Conservation (phyloP, 2,113 vertebrate species). For the Leuciscus idus region DNA sequence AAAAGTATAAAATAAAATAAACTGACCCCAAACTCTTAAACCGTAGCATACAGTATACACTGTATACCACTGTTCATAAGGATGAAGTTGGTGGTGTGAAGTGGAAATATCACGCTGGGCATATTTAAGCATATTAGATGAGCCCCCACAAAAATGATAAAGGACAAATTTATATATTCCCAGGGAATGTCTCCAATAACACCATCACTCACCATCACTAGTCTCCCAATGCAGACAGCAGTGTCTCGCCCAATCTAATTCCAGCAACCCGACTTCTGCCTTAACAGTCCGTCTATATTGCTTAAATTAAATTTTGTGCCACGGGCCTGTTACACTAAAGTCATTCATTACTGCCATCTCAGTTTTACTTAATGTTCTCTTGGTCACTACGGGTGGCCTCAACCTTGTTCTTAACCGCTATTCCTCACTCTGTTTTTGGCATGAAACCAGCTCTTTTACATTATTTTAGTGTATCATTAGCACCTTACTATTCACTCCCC, state of each 20-base stretch:
- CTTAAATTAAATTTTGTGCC: slow-evolving; percentile 54
- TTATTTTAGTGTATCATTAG: slow-evolving; percentile 42
- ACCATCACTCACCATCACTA: slow-evolving; percentile 55
- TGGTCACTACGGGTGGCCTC: slow-evolving; percentile 21
- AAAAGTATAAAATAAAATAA: neutral
- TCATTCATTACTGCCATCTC: slow-evolving; percentile 50
- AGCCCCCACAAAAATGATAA: neutral
- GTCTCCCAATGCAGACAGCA: slow-evolving; percentile 33
- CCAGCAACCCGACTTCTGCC: slow-evolving; percentile 33
- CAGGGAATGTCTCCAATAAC: neutral
- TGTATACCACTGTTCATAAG: neutral
- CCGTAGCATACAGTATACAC: too few relatives aligned
- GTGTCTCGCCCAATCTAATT: slow-evolving; percentile 55
- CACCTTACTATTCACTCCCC: slow-evolving; percentile 1
- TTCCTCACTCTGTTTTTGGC: neutral
- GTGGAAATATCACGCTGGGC: neutral
- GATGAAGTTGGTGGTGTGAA: neutral
- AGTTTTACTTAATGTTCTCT: slow-evolving; percentile 55
- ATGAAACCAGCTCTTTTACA: slow-evolving; percentile 23
- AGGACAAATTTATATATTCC: slow-evolving; percentile 27
- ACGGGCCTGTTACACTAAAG: slow-evolving; percentile 32
- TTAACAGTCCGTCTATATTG: slow-evolving; percentile 55
- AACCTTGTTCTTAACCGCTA: slow-evolving; percentile 26
- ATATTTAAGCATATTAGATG: slow-evolving; percentile 18
- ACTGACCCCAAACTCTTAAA: neutral